phyloP scores from a whole-genome alignment of 2,113 vertebrate species.

The Laterallus jamaicensis region DNA sequence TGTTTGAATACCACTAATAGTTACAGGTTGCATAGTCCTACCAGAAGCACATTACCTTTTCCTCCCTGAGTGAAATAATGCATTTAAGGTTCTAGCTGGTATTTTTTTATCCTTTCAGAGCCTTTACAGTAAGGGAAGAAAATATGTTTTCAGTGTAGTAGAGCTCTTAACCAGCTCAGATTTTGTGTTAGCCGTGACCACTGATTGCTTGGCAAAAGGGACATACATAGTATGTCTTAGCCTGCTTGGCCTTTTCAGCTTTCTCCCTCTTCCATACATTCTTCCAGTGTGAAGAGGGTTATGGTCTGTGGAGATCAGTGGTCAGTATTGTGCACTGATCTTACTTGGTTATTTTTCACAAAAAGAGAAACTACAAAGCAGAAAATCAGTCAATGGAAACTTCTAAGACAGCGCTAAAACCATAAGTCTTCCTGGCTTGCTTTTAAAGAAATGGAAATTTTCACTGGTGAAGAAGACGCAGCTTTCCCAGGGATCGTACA shows the following conservation, averaged over 20 bases:
- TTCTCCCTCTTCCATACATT: background rate
- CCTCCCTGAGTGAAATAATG: background rate
- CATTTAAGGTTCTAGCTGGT: background rate
- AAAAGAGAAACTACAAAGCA: background rate
- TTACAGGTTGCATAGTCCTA: background rate
- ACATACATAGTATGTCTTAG: background rate
- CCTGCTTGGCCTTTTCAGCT: background rate
- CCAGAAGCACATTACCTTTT: background rate
- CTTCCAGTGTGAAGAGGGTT: background rate
- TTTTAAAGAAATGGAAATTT: slow-evolving; percentile 7
- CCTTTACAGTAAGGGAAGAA: background rate
- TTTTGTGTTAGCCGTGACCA: background rate
- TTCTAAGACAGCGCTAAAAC: background rate
- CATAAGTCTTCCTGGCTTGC: background rate
- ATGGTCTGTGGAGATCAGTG: background rate
- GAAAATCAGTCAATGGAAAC: background rate
- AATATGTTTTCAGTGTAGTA: background rate
- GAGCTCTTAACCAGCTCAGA: background rate
- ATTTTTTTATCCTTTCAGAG: background rate
- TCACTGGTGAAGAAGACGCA: background rate
- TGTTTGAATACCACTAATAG: background rate
- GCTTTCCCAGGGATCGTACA: background rate
- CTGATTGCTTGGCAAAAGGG: background rate
- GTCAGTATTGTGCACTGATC: background rate
- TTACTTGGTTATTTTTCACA: background rate